Base-by-base conservation (phyloP, 2,113 vertebrate species). In the Heterochromis multidens region DNA sequence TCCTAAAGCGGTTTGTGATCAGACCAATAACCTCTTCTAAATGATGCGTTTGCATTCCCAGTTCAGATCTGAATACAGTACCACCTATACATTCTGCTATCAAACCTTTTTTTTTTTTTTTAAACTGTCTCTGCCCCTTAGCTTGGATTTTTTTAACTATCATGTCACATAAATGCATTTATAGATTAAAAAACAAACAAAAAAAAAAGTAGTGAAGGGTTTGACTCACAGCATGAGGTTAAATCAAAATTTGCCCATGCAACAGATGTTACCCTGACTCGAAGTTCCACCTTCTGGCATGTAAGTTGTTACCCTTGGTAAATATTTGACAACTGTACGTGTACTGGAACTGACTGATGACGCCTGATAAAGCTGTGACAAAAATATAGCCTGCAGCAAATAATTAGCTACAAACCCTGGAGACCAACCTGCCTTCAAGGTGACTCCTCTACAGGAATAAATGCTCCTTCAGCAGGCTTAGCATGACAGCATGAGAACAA, bases 381-480 rank as follows among this genome's bases (percentile, higher is more conserved):
- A 54, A 54, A 81, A 52, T 33, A 1, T 54, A 74, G 17, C 46
- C 13, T 2, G 8, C 23, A n/a, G 43, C 14, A 40, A 62, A 72
- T 56, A 25, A 60, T 63, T 81, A 29, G 56, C 29, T 37, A 37
- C 25, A 57, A 58, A 56, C 29, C 16, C 37, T 4, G 7, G 23
- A 31, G 60, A 46, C 46, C 52, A 8, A 33, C 1, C 17, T 25
- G 10, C 58, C 19, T 60, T 37, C 80, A 91, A 89, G 65, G 91
- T 94, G 87, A 91, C 89, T 85, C 79, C 61, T 43, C 61, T 2
- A 14, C 4, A 1, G 21, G 43, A 83, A 79, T n/a, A 11, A 37
- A 25, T 4, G 52, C 65, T 57, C 58, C 37, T 58, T 61, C 60
- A 49, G 27, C 9, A 10, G 17, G 27, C 29, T 54, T 4, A 10